Base-by-base conservation (phyloP, 1,140 invertebrate genomes). In the Nomia melanderi region DNA sequence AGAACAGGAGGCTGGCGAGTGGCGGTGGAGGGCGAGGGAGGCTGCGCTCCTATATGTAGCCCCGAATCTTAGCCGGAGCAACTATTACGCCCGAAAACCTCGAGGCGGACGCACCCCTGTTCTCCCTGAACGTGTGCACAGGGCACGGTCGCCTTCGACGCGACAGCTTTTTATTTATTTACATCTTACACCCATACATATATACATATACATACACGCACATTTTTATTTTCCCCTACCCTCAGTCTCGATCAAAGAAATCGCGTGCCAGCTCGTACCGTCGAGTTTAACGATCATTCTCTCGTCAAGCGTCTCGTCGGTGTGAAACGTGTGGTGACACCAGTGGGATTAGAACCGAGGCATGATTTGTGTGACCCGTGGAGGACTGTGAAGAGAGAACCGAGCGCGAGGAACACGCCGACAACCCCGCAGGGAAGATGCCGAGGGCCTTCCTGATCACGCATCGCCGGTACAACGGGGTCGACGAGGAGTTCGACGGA, bases 381-480 rank as follows among this genome's bases (percentile, higher is more conserved):
- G 25, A 41, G 29, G 36, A 57, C 25, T 57, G 12, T 44, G 56
- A 20, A 65, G 53, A 60, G 33, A 66, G 36, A n/a, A 7, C n/a
- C n/a, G n/a, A n/a, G n/a, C n/a, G n/a, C 17, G 17, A 56, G 53
- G 60, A 72, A 20, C 9, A 39, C 17, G n/a, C n/a, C n/a, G n/a
- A n/a, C n/a, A n/a, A n/a, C n/a, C n/a, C n/a, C n/a, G n/a, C n/a
- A n/a, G n/a, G n/a, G 53, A 56, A 76, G 47, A 94, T 94, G 93
- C 93, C 93, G 63, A 90, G 93, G 74, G 93, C 93, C 25, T 94
- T 94, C 78, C 92, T 94, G 27, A 93, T 94, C 80, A 94, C 93
- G 5, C 93, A 93, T 76, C 91, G 93, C 44, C 91, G 93, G 20
- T 94, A 94, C 88, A 92, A 93, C 77, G 89, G 90, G 65, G 86